Evolutionary conservation across 1,140 invertebrate genomes (phyloP), one percentile per base, ranked within the genome.

Genomic region (Brachionus angularis): DNA sequence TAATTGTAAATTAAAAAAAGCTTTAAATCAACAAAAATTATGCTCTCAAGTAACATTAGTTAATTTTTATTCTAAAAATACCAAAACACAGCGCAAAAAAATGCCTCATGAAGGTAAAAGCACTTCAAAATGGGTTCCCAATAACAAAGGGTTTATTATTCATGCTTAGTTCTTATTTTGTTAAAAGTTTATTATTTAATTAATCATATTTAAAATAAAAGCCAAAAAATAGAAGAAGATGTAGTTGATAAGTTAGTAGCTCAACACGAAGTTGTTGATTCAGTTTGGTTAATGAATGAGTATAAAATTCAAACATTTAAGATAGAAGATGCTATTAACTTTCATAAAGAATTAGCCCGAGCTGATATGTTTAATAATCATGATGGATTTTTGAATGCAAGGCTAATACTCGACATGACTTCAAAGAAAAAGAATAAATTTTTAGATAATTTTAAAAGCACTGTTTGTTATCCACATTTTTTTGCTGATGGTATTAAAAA

Each of bases 221-320:
- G 62, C 21, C 25, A 47, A 23, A 16, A 29, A 1, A 34, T 67
- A 34, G 62, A 34, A 14, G 67, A 70, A 27, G 67, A 42, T 39
- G 31, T 18, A 16, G 29, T 18, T 25, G 67, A 70, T 53, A 50
- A 70, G 31, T n/a, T 27, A 25, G 2, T 70, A 0, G 27, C 67
- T 16, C 18, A 70, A n/a, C 25, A 47, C n/a, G 25, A 70, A 70
- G 25, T 50, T 4, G 46, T 70, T n/a, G 67, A 70, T 53, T 25
- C 36, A n/a, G 67, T 70, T 16, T 70, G 67, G 67, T 33, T 70
- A 27, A 50, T 50, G 46, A 52, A 70, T 23, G 67, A 70, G 34
- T 70, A 70, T 29, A 50, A 29, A 42, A 36, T 34, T 52, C 67
- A 50, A 52, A 27, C 36, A 12, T 52, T 50, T n/a, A 50, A 23